These are phyloP conservation scores for Oceanodroma leucorhoa DNA, from an alignment of 2,797 vertebrate species.

Conservation along the genomic window DNA sequence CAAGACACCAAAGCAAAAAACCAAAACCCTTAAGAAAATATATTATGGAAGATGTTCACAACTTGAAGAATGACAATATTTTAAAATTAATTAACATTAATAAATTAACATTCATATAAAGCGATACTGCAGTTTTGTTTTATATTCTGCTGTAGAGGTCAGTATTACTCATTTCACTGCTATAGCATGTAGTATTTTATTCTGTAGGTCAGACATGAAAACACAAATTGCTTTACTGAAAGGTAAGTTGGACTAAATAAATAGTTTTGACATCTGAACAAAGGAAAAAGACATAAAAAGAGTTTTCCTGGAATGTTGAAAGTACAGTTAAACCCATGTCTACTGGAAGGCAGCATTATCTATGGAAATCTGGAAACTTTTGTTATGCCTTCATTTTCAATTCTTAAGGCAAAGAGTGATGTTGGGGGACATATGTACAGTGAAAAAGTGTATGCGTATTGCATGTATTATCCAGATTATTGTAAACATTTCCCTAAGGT, in stretches of 20 bases:
- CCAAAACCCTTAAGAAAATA: accelerated
- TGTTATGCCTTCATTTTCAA: background rate
- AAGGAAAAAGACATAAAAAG: background rate
- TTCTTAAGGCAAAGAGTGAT: background rate
- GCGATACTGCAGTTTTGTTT: background rate
- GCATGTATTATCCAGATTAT: background rate
- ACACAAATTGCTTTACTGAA: background rate
- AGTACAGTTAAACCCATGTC: background rate
- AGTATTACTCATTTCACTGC: background rate
- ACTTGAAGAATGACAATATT: background rate
- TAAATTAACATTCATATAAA: background rate
- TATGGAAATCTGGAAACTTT: background rate
- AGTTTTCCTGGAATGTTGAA: background rate
- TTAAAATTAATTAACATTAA: background rate
- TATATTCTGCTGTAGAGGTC: background rate
- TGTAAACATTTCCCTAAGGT: background rate
- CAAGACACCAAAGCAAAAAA: background rate
- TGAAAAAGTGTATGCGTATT: background rate
- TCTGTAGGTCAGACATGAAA: background rate
- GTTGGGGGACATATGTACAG: accelerated
- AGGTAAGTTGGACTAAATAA: background rate
- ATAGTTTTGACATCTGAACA: background rate
- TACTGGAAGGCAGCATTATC: background rate
- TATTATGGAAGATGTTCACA: background rate
- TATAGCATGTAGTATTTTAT: background rate